Base-by-base conservation (phyloP, 1,140 invertebrate species). In the Eueides isabella region DNA sequence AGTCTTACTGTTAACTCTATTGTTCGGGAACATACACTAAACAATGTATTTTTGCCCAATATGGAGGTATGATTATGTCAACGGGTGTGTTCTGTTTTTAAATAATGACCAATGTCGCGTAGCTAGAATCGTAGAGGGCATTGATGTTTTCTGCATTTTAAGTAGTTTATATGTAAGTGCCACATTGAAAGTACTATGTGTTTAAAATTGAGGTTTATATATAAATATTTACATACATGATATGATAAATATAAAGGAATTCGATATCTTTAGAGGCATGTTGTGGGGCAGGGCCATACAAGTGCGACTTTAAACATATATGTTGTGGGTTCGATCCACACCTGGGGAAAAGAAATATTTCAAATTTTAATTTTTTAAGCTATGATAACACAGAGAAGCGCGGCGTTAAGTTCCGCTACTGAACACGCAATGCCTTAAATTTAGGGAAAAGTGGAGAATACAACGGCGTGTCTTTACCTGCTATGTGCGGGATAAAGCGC, bases 11-110 rank as follows among this genome's bases (percentile, higher is more conserved):
- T 92, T 91, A 92, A 84, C 83, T 86, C 85, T 85, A 92, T 92
- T 92, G 91, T 92, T 87, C 81, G 79, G 79, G 82, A 81, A 91
- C 84, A 80, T 72, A 87, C 82, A 87, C 84, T 79, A 80, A 89
- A 91, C 87, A 90, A 90, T 91, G 91, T 92, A 87, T 90, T 91
- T 92, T 90, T 85, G 85, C 86, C 87, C 82, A 91, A 90, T 91
- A 91, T 90, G 91, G 88, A 77, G 81, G 80, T 80, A 83, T 86
- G 85, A 91, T 92, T 91, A 91, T 92, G 91, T 92, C 89, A 90
- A 92, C 83, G 82, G 69, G 80, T 92, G 90, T 90, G 88, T 89
- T 88, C 80, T 88, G 89, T 87, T 90, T 92, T 89, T 88, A 87
- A 92, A 92, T 89, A 92, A 90, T 89, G 85, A 85, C 79, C 79